Evolutionary conservation across 2,113 vertebrate species (phyloP), one percentile per base, ranked within the genome.

Genomic region (Engraulis encrasicolus): DNA sequence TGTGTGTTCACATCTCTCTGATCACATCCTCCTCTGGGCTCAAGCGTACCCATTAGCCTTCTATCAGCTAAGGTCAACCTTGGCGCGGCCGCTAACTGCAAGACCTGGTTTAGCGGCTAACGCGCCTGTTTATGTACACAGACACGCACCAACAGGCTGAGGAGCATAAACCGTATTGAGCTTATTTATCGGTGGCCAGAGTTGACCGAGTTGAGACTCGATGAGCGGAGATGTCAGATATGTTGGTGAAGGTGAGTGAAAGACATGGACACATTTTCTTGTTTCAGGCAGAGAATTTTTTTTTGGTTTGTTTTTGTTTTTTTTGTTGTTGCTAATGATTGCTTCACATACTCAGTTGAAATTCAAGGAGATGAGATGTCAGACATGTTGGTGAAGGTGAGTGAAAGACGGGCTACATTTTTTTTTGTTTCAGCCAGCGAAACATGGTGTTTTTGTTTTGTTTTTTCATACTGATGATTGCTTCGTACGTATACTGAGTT

Each of bases 51-150:
- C 23, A 74, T 74, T 74, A 74, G 66, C 66, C 66, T 74, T 31
- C 27, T 31, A 36, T 74, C 66, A 15, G 66, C 17, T 27, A 31
- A 14, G 66, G 66, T 74, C 66, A 74, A 14, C 31, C 11, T 12
- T 3, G 9, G 23, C 66, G 31, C 31, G 66, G 66, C 17, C 40
- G 40, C 12, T 27, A 74, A 74, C 27, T 23, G 23, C 34, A 74
- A 74, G 27, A 74, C 66, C 66, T 74, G 66, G 34, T 36, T 74
- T 74, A 36, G 66, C 66, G 17, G 66, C 66, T 74, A 74, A 74
- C 31, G 66, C 3, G 31, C 9, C 66, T 74, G 66, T 74, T 74
- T 74, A 36, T 74, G 66, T 74, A 74, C 17, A 74, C 66, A 31
- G 66, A 31, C 66, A 74, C 66, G 66, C 27, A 74, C 27, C 66